Conservation (phyloP, 2,113 vertebrate species). For the Dermatemys mawii region DNA sequence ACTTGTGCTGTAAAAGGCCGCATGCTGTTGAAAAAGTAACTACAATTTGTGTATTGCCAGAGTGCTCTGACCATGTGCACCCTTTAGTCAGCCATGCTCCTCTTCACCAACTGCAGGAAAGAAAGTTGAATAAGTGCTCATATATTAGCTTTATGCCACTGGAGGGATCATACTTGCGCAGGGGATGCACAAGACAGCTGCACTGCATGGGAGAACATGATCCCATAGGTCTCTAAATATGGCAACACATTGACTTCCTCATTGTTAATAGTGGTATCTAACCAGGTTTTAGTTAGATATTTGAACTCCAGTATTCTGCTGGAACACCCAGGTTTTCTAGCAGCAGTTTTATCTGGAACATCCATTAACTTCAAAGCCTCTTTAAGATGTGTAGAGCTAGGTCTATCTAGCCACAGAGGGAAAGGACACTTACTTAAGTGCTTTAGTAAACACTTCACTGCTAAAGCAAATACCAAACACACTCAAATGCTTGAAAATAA, state of each 20-base stretch:
- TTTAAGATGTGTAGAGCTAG: fast-evolving
- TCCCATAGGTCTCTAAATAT: background rate
- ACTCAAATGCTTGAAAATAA: background rate
- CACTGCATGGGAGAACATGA: background rate
- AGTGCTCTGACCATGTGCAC: no score
- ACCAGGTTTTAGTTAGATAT: fast-evolving
- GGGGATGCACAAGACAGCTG: background rate
- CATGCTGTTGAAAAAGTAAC: background rate
- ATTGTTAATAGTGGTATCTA: background rate
- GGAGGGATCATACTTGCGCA: background rate
- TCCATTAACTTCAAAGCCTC: no score
- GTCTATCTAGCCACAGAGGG: background rate
- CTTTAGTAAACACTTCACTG: no score
- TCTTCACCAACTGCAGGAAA: background rate
- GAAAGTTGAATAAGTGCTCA: fast-evolving
- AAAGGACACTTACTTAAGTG: background rate
- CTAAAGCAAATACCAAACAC: no score
- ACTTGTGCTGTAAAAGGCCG: fast-evolving
- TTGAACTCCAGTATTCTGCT: background rate
- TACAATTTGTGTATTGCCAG: background rate
- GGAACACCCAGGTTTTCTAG: background rate
- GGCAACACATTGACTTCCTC: background rate
- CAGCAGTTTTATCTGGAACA: background rate
- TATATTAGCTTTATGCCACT: background rate
- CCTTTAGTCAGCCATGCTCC: background rate